A percentile compares a stretch with the other conserved stretches of the same genome.
These are phyloP conservation scores for Dryoscopus gambensis DNA, from an alignment of 2,113 vertebrate genomes.

Conservation along the genomic window DNA sequence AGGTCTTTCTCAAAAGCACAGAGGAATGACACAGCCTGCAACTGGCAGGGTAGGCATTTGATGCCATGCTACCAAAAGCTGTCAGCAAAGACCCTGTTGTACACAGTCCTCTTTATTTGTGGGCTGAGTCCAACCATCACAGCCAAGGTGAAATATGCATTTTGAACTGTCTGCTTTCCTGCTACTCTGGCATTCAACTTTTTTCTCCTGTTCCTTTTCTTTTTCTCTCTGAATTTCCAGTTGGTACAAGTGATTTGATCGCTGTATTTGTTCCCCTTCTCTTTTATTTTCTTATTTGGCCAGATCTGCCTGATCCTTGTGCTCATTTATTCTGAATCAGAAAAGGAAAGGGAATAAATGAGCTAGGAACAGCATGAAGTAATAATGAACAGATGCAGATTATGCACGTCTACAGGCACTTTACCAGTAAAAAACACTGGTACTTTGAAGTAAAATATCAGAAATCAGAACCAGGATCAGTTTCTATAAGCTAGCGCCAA, in stretches of 20 bases:
- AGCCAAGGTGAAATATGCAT: not conserved
- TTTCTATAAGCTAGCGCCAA: not conserved
- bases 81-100: not conserved
- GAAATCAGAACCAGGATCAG: not conserved
- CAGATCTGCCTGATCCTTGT: conserved; percentile 58
- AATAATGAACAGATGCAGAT: not conserved
- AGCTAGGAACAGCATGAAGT: not conserved
- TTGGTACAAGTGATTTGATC: conserved; percentile 61
- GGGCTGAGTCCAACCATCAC: not conserved
- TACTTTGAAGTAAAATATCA: not conserved
- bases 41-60: not conserved
- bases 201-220: conserved; percentile 73
- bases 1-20: not conserved
- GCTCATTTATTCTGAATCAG: conserved; percentile 78
- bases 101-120: not conserved
- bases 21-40: not conserved
- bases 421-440: not conserved
- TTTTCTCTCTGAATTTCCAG: conserved; percentile 70
- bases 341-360: not conserved
- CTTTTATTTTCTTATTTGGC: conserved; percentile 66
- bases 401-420: not conserved
- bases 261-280: conserved; percentile 76
- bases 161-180: not conserved
- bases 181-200: conserved; percentile 65
- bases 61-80: not conserved